These are phyloP conservation scores for Drosophila percnosoma DNA, from an alignment of 2,888 invertebrate species.

Conservation along the genomic window DNA sequence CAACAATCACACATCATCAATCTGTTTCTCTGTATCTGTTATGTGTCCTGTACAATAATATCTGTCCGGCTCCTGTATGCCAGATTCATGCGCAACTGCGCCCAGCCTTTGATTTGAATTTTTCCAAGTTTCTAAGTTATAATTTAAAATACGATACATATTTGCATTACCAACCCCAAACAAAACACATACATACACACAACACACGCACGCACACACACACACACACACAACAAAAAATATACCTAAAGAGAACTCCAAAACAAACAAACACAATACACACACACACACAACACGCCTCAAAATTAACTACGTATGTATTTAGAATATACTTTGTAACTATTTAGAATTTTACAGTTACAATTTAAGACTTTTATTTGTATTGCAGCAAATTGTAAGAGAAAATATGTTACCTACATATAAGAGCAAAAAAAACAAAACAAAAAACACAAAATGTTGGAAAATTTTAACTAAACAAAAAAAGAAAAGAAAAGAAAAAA, in stretches of 20 bases:
- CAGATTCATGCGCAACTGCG: constrained; percentile 58
- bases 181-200: constrained; percentile 15
- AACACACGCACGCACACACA: constrained; percentile 3
- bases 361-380: constrained; percentile 79
- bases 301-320: constrained; percentile 77
- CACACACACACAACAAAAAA: constrained; percentile 15
- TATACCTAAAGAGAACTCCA: constrained; percentile 38
- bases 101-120: constrained; percentile 76
- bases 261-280: constrained; percentile 28
- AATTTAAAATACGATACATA: constrained; percentile 74
- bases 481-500: constrained; percentile 28
- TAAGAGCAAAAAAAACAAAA: constrained; percentile 71
- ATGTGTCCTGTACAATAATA: constrained; percentile 34
- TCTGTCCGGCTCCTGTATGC: constrained; percentile 50
- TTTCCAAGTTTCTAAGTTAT: constrained; percentile 78
- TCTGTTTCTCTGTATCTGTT: constrained; percentile 37
- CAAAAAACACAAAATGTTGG: constrained; percentile 68
- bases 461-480: constrained; percentile 70
- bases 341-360: constrained; percentile 78
- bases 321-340: constrained; percentile 77
- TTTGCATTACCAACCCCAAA: constrained; percentile 62
- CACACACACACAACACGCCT: constrained; percentile 69
- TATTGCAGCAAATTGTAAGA: constrained; percentile 77
- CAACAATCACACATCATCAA: constrained; percentile 20
- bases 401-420: constrained; percentile 77